Percentiles rank a stretch among this genome's conserved stretches.
Evolutionary conservation across 2,888 invertebrate genomes (phyloP).

Genomic region (Coelogynopora nodosa): DNA sequence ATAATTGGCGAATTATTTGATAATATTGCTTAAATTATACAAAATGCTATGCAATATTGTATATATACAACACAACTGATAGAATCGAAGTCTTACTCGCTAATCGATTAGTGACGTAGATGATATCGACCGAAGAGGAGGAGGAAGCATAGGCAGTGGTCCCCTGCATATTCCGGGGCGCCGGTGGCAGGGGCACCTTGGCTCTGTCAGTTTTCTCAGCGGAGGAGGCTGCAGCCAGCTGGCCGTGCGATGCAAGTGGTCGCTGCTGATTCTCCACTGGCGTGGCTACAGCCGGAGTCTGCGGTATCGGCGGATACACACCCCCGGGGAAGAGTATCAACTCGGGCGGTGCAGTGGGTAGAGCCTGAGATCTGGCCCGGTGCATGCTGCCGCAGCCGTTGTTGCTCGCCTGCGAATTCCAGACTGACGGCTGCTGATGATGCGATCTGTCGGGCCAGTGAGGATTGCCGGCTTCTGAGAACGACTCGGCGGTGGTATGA

Average conservation of each 20-base stretch:
- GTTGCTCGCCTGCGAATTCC: too few species aligned
- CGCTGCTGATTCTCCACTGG: neutral
- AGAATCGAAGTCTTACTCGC: too few species aligned
- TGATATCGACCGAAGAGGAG: constrained; percentile 35
- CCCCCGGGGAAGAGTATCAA: neutral
- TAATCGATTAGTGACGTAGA: constrained; percentile 44
- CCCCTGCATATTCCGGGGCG: constrained; percentile 14
- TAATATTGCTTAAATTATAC: too few species aligned
- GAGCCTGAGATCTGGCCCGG: neutral
- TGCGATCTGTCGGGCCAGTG: too few species aligned
- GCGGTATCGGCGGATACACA: neutral
- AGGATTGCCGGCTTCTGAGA: too few species aligned
- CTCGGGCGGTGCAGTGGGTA: neutral
- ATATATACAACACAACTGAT: too few species aligned
- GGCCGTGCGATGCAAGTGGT: neutral
- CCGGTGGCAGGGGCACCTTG: neutral
- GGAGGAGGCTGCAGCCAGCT: neutral
- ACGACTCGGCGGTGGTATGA: too few species aligned
- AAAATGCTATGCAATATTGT: too few species aligned
- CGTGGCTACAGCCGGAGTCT: constrained; percentile 1
- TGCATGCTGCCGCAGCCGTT: neutral
- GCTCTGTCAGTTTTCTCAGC: neutral
- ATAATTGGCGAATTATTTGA: too few species aligned
- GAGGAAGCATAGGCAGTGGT: constrained; percentile 36
- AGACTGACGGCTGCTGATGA: too few species aligned